These are phyloP conservation scores for Leptura quadrifasciata DNA, from an alignment of 2,888 invertebrate genomes.

Conservation along the genomic window DNA sequence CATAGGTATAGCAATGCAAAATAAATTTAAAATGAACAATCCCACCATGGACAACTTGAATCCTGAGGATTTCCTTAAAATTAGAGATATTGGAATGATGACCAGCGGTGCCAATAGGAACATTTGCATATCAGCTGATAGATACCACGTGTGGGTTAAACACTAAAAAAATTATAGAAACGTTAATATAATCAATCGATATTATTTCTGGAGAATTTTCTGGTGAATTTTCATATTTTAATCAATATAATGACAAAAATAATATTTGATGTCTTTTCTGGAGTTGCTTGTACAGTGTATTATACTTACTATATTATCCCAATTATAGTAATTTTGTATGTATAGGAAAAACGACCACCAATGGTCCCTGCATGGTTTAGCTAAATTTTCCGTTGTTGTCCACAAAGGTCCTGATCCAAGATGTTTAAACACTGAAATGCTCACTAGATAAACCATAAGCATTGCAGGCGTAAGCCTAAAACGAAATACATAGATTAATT, in stretches of 20 bases:
- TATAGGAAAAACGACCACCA: constrained; percentile 72
- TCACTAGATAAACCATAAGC: constrained; percentile 37
- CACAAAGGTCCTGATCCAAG: constrained; percentile 46
- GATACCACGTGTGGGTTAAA: constrained; percentile 69
- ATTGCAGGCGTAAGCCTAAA: constrained; percentile 44
- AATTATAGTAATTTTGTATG: constrained; percentile 68
- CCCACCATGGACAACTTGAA: constrained; percentile 53
- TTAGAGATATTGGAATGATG: constrained; percentile 63
- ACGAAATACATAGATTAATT: not conserved
- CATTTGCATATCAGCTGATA: constrained; percentile 71
- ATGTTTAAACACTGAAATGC: constrained; percentile 45
- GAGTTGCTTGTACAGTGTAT: too few species aligned
- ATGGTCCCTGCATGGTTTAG: constrained; percentile 47
- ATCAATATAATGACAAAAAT: too few species aligned
- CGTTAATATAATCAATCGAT: too few species aligned
- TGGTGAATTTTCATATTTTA: too few species aligned
- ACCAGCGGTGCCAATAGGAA: constrained; percentile 68
- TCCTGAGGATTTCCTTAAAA: constrained; percentile 48
- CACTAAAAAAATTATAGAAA: constrained; percentile 63
- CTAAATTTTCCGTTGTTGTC: constrained; percentile 49
- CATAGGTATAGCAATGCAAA: constrained; percentile 53
- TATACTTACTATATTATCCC: constrained; percentile 44
- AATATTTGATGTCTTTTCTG: too few species aligned
- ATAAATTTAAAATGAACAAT: constrained; percentile 51
- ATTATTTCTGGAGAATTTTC: too few species aligned